phyloP scores from a whole-genome alignment of 2,797 vertebrate species.

The Brachyrhaphis roseni region DNA sequence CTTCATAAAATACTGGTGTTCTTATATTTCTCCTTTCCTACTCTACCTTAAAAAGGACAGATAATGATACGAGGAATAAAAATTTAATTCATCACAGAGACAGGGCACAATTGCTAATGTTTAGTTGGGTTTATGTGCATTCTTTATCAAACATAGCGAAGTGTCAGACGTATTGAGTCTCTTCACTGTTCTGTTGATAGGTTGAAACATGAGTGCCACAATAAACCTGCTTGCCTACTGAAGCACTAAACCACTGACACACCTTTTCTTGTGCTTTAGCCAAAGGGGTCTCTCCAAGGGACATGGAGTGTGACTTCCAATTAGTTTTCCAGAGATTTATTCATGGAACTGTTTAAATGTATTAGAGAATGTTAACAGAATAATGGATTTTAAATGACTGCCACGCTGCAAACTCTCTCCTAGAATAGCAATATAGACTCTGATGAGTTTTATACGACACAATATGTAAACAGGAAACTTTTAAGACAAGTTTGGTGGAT shows the following conservation, averaged over 20 bases:
- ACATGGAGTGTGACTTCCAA: constrained; percentile 71
- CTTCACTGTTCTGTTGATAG: not conserved
- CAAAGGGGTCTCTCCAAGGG: constrained; percentile 51
- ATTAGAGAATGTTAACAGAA: constrained; percentile 58
- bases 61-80: not conserved
- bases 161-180: not conserved
- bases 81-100: not conserved
- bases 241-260: constrained; percentile 50
- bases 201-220: constrained; percentile 46
- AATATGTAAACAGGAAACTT: constrained; percentile 26
- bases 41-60: constrained; percentile 16
- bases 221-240: constrained; percentile 26
- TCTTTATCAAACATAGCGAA: not conserved
- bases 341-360: constrained; percentile 62
- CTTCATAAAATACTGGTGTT: not conserved
- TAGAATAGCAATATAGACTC: constrained; percentile 38
- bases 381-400: constrained; percentile 65
- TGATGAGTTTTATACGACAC: constrained; percentile 46
- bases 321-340: constrained; percentile 74
- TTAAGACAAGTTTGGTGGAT: constrained; percentile 44
- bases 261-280: constrained; percentile 66
- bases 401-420: constrained; percentile 21
- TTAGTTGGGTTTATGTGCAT: not conserved
- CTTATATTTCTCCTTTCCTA: not conserved
- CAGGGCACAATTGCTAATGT: not conserved